A percentile compares a stretch with the other conserved stretches of the same genome.
These are phyloP conservation scores for Sphenopsis melanotis DNA, from an alignment of 2,797 vertebrate species.

Conservation along the genomic window DNA sequence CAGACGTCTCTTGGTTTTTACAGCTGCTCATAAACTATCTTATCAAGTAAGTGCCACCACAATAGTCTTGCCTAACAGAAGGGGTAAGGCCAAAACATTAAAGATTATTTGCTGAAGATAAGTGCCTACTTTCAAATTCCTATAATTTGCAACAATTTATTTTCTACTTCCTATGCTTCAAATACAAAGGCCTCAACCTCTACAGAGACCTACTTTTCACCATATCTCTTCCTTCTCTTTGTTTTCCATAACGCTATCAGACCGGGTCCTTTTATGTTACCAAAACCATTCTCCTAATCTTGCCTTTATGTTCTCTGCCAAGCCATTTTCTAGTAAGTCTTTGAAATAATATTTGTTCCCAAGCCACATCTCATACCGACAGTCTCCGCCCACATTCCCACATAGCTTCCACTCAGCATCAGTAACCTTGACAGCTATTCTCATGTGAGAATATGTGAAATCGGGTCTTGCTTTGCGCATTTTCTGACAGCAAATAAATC, in stretches of 20 bases:
- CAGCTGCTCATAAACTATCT: background rate
- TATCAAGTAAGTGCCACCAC: background rate
- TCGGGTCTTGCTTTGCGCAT: background rate
- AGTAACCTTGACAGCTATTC: background rate
- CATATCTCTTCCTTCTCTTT: background rate
- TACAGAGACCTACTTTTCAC: background rate
- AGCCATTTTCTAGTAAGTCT: background rate
- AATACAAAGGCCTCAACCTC: background rate
- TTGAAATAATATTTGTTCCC: background rate
- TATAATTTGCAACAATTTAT: background rate
- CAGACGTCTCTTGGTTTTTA: background rate
- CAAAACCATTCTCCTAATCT: background rate
- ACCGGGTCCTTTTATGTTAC: background rate
- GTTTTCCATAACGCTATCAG: background rate
- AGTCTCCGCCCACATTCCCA: background rate
- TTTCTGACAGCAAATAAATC: background rate
- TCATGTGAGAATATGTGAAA: background rate
- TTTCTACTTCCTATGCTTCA: background rate
- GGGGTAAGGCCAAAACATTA: background rate
- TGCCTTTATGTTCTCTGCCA: background rate
- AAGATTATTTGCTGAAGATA: slow-evolving; percentile 5
- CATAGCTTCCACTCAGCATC: background rate
- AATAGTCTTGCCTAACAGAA: background rate
- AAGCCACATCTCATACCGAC: background rate
- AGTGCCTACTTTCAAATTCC: background rate